Evolutionary conservation across 2,888 invertebrate genomes (phyloP).

Genomic region (Dichetophora obliterata): DNA sequence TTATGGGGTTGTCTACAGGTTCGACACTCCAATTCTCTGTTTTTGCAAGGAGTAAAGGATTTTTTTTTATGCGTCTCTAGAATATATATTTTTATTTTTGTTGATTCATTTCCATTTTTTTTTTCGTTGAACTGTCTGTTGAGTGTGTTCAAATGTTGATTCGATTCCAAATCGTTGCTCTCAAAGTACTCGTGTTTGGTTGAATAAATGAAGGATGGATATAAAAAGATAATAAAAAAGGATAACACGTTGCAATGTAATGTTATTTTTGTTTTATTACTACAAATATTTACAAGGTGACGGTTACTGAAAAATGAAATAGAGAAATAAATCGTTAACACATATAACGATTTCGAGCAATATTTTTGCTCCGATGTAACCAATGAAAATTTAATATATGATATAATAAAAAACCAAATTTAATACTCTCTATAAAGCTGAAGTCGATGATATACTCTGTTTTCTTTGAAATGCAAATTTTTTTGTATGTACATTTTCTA

Average conservation of each 20-base stretch:
- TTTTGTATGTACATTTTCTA: too few relatives aligned
- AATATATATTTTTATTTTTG: background rate
- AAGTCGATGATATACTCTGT: too few relatives aligned
- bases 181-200: background rate
- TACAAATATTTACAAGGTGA: conserved; percentile 35
- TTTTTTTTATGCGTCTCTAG: background rate
- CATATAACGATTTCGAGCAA: too few relatives aligned
- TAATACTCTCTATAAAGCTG: too few relatives aligned
- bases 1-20: conserved; percentile 37
- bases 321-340: too few relatives aligned
- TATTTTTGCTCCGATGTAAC: too few relatives aligned
- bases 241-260: conserved; percentile 24
- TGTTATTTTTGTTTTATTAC: conserved; percentile 36
- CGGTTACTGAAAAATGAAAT: background rate
- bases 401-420: too few relatives aligned
- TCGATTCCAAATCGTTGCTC: conserved; percentile 36
- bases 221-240: conserved; percentile 8
- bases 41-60: background rate
- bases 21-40: conserved; percentile 1
- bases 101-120: background rate
- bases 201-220: background rate
- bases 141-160: conserved; percentile 36
- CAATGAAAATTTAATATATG: too few relatives aligned
- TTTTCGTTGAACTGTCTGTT: conserved; percentile 28
- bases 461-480: too few relatives aligned